phyloP scores from a whole-genome alignment of 2,113 vertebrate species.

The Clarias macrocephalus region DNA sequence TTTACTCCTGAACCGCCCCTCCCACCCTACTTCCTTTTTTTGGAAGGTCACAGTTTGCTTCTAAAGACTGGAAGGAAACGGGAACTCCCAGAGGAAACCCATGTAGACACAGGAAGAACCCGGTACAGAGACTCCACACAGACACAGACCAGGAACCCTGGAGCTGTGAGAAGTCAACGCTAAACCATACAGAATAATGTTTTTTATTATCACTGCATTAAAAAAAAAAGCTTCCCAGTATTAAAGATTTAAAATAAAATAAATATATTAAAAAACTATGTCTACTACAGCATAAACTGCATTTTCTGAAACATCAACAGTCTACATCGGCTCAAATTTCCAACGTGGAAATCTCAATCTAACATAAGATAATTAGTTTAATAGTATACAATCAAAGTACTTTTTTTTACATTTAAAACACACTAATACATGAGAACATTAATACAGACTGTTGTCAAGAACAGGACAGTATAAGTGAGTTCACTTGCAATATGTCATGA shows the following conservation, averaged over 20 bases:
- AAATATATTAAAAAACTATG: neutral
- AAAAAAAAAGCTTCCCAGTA: neutral
- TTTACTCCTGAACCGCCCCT: neutral
- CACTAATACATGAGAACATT: neutral
- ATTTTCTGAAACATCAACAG: neutral
- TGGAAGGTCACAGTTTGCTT: neutral
- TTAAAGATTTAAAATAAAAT: neutral
- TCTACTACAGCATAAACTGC: neutral
- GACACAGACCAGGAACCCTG: neutral
- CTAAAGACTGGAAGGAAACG: neutral
- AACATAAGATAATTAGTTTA: neutral
- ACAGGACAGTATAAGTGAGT: neutral
- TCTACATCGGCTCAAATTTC: neutral
- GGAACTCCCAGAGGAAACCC: neutral
- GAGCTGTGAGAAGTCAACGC: neutral
- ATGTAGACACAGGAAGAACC: neutral
- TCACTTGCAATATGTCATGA: neutral
- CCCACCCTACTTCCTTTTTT: neutral
- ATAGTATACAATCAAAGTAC: too few relatives aligned
- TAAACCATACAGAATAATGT: neutral
- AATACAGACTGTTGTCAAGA: neutral
- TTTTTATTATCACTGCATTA: neutral
- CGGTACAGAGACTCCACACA: neutral
- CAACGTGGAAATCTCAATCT: neutral
- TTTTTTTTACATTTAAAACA: neutral